Evolutionary conservation across 2,113 vertebrate species (phyloP), one percentile per base, ranked within the genome.

Genomic region (Vicugna pacos): DNA sequence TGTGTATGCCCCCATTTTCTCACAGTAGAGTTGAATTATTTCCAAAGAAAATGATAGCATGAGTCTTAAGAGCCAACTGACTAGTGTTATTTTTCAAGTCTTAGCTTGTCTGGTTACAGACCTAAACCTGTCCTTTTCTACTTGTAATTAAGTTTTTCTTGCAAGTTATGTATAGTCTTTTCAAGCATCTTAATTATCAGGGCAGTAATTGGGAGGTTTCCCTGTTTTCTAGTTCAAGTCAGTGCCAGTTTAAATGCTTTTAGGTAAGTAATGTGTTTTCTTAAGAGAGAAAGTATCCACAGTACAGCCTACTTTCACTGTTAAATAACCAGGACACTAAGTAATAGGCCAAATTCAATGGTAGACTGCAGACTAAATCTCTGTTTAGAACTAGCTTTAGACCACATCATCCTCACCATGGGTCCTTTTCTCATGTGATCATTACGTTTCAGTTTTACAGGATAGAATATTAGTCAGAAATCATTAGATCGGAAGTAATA

Each of bases 161-260:
- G 94, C 46, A 69, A 95, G 93, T 95, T 94, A 83, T 94, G 96
- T 86, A 77, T 26, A 90, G 87, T 96, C 89, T 96, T 95, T 96
- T 97, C 69, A 97, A 90, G 92, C 89, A 94, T 97, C 94, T 97
- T 98, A 97, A 98, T 98, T 97, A 94, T 97, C 92, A 83, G 92
- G 92, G 89, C 75, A 95, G 72, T 97, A 92, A 96, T 91, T 89
- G 73, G 89, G 92, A 96, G 86, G 94, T 89, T 92, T 96, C 86
- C 42, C n/a, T 89, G 52, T 97, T 97, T 97, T 97, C 94, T 96
- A 91, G 89, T 92, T 97, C 91, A 97, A 97, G 96, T 89, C 92
- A 83, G 79, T 92, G 79, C 89, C 95, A 72, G 96, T 96, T 96
- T 97, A 96, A 86, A 80, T 92, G 96, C 96, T 94, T 89, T 94